Evolutionary conservation across 2,113 vertebrate genomes (phyloP), one percentile per base, ranked within the genome.

Genomic region (Caranx ignobilis): DNA sequence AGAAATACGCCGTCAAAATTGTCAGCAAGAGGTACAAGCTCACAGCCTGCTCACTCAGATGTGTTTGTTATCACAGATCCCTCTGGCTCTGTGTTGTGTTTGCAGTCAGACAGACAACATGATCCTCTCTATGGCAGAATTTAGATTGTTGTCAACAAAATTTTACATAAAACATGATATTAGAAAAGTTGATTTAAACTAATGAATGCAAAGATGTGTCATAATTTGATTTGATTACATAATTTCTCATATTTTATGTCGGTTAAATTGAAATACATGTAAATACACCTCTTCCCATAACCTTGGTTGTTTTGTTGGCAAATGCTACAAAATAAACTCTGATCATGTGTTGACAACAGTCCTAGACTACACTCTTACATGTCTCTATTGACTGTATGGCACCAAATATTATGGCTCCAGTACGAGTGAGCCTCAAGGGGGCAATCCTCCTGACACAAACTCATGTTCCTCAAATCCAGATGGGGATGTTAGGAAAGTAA

Each of bases 1-100:
- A 96, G 91, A 96, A 96, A 60, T 99, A 96, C 63, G 98, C 97
- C 4, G 98, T 99, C 87, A 99, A 99, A 94, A 99, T 99, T 74
- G 96, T 99, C 95, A 99, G 98, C 95, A 99, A 97, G 94, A 97
- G 98, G 98, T 99, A 95, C n/a, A 1, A 82, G 80, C 75, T 47
- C 16, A 11, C 39, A 9, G 19, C 47, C 34, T 71, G 37, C 16
- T 21, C 15, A 7, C 54, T 52, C 12, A 9, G 5, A 45, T 65
- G 31, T 69, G 70, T 75, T 77, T 80, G 63, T 67, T 11, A 50
- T 6, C 41, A 15, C 37, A 19, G 54, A 62, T 50, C 61, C 37
- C 56, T 62, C 37, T 52, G 50, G 19, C 37, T 68, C 39, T 26
- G 18, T 68, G 56, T 21, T 15, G 26, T 76, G 60, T 82, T 79